phyloP scores from a whole-genome alignment of 1,140 invertebrate species.

The Thaumetopoea pityocampa region DNA sequence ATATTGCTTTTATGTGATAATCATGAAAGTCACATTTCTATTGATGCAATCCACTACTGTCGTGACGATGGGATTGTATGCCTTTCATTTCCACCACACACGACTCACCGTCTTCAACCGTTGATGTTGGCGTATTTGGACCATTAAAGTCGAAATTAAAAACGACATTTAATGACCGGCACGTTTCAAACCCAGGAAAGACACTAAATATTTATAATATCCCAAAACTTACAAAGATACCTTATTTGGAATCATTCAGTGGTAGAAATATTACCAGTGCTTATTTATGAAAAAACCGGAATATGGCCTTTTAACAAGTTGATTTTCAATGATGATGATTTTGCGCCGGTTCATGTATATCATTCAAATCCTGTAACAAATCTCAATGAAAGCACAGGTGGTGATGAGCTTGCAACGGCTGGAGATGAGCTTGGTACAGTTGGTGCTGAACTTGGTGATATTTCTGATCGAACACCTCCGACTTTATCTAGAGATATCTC shows the following conservation, averaged over 20 bases:
- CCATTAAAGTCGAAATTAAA: conserved; percentile 59
- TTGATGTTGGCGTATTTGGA: conserved; percentile 58
- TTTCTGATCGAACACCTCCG: neutral
- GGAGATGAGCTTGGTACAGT: too few species aligned
- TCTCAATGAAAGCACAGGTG: too few species aligned
- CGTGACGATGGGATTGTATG: conserved; percentile 15
- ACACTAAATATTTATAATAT: conserved; percentile 40
- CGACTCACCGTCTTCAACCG: conserved; percentile 54
- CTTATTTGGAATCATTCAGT: conserved; percentile 33
- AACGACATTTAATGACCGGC: conserved; percentile 42
- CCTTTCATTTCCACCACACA: conserved; percentile 38
- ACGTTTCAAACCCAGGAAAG: conserved; percentile 52
- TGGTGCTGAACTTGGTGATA: neutral
- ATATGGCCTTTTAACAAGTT: conserved; percentile 41
- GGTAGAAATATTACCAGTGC: conserved; percentile 33
- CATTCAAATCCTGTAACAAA: neutral
- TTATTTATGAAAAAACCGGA: conserved; percentile 33
- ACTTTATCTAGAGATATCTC: neutral
- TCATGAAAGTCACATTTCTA: conserved; percentile 17
- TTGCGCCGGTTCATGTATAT: conserved; percentile 11
- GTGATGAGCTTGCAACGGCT: neutral
- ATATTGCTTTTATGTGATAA: conserved; percentile 16
- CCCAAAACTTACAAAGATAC: conserved; percentile 29
- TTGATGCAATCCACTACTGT: conserved; percentile 11
- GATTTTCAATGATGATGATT: conserved; percentile 33